These are phyloP conservation scores for Tricholauxania praeusta DNA, from an alignment of 2,888 invertebrate genomes.

Conservation along the genomic window DNA sequence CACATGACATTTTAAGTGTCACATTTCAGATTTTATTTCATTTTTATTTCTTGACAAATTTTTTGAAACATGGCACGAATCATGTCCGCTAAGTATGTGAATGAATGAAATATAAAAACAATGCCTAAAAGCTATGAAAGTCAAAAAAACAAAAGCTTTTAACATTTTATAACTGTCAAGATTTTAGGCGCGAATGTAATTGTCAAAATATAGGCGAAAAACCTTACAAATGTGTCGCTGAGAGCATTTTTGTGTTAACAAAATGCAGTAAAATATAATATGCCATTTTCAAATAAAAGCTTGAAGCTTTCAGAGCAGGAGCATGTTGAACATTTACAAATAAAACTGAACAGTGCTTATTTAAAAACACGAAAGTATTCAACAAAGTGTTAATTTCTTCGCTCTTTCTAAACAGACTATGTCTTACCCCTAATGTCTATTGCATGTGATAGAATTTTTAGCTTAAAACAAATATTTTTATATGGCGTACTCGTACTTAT, in stretches of 20 bases:
- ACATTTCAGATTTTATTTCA: slow-evolving; percentile 24
- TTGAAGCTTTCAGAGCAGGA: neutral
- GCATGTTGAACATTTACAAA: neutral
- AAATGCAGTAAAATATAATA: neutral
- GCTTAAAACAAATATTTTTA: too few relatives aligned
- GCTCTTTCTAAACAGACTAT: too few relatives aligned
- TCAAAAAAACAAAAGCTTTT: slow-evolving; percentile 9
- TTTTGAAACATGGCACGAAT: slow-evolving; percentile 1
- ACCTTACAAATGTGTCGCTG: neutral
- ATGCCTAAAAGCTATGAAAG: neutral
- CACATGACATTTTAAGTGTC: slow-evolving; percentile 18
- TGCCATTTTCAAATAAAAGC: neutral
- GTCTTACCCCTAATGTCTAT: too few relatives aligned
- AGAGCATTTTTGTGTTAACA: slow-evolving; percentile 23
- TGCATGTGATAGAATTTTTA: too few relatives aligned
- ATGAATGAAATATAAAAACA: neutral
- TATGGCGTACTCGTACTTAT: too few relatives aligned
- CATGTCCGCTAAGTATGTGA: slow-evolving; percentile 24
- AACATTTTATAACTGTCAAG: slow-evolving; percentile 24
- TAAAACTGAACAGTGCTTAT: neutral
- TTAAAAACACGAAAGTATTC: neutral
- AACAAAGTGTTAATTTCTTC: slow-evolving; percentile 9
- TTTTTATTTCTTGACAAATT: slow-evolving; percentile 25
- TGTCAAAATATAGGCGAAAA: slow-evolving; percentile 1
- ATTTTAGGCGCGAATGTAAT: slow-evolving; percentile 16